These are phyloP conservation scores for Gnathonemus longibarbis DNA, from an alignment of 2,113 vertebrate genomes.

Conservation along the genomic window DNA sequence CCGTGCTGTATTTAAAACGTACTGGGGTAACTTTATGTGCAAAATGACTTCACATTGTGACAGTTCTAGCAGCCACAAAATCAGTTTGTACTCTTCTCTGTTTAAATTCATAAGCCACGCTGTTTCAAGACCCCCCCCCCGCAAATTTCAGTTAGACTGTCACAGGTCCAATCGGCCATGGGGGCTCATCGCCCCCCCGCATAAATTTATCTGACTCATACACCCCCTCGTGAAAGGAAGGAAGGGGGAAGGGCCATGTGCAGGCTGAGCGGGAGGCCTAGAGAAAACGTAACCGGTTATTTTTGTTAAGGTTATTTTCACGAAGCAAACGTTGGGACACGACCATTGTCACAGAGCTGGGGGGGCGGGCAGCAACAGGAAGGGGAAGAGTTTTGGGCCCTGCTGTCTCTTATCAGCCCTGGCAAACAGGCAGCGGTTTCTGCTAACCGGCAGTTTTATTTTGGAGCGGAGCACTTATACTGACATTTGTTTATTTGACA, in stretches of 20 bases:
- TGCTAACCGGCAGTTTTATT: background rate
- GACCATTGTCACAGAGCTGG: background rate
- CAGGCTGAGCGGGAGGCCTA: background rate
- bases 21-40: background rate
- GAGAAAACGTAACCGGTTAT: constrained; percentile 7
- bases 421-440: constrained; percentile 21
- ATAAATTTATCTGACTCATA: constrained; percentile 16
- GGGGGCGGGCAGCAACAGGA: constrained; percentile 17
- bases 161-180: background rate
- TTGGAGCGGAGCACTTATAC: background rate
- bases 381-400: background rate
- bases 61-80: background rate
- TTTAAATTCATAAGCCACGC: background rate
- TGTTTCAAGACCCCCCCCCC: background rate
- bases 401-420: constrained; percentile 22
- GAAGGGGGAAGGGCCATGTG: background rate
- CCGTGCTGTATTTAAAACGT: background rate
- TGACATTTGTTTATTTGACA: background rate
- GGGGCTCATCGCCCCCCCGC: background rate
- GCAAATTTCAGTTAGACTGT: background rate
- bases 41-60: background rate
- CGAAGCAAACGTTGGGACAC: constrained; percentile 14
- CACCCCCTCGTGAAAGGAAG: background rate
- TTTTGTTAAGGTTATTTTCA: constrained; percentile 4
- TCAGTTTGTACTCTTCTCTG: background rate